These are phyloP conservation scores for Lobophora halterata DNA, from an alignment of 2,888 invertebrate species.

Conservation along the genomic window DNA sequence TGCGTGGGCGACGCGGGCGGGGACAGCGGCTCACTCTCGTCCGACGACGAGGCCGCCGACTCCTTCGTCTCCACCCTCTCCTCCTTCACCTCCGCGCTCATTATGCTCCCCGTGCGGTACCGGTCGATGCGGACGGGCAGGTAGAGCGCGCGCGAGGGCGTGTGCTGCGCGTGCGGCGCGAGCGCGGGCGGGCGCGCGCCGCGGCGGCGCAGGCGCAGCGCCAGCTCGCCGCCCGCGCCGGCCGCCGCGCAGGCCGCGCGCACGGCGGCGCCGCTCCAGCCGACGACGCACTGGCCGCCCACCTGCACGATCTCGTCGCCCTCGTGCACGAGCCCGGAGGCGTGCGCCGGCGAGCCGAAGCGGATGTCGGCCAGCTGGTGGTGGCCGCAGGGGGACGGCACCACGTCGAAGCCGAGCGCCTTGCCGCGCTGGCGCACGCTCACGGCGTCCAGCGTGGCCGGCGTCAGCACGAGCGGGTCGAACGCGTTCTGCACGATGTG, in stretches of 20 bases:
- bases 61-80: slow-evolving; percentile 13
- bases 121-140: slow-evolving; percentile 15
- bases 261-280: slow-evolving; percentile 52
- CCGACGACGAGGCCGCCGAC: slow-evolving; percentile 42
- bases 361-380: slow-evolving; percentile 93
- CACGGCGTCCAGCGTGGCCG: slow-evolving; percentile 93
- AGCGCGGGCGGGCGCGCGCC: slow-evolving; percentile 39
- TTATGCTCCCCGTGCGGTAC: slow-evolving; percentile 12
- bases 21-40: slow-evolving; percentile 67
- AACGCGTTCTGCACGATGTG: slow-evolving; percentile 87
- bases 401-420: slow-evolving; percentile 94
- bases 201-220: slow-evolving; percentile 47
- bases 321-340: slow-evolving; percentile 92
- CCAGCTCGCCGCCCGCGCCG: slow-evolving; percentile 38
- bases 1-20: slow-evolving; percentile 68
- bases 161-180: slow-evolving; percentile 24
- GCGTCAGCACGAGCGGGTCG: slow-evolving; percentile 95
- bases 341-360: slow-evolving; percentile 95
- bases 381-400: slow-evolving; percentile 89
- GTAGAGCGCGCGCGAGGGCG: slow-evolving; percentile 21
- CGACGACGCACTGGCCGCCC: slow-evolving; percentile 57
- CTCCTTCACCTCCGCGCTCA: slow-evolving; percentile 12
- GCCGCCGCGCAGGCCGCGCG: slow-evolving; percentile 35
- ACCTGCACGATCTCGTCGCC: slow-evolving; percentile 97
- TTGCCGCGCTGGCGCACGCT: slow-evolving; percentile 92